These are phyloP conservation scores for Pituophis catenifer DNA, from an alignment of 2,113 vertebrate genomes.

Conservation along the genomic window DNA sequence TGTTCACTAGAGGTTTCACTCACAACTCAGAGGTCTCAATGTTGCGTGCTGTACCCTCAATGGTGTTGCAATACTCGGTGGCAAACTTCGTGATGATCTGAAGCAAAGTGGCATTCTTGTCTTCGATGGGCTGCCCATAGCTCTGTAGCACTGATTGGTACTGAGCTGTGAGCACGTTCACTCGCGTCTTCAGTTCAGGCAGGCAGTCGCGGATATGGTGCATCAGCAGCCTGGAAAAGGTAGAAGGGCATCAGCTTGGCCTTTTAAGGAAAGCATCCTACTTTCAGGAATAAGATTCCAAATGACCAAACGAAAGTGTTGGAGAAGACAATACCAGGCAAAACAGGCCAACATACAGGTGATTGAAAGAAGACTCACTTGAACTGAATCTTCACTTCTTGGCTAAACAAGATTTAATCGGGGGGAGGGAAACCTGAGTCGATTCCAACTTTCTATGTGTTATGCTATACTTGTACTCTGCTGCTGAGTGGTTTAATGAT, in stretches of 20 bases:
- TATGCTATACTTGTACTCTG: no score
- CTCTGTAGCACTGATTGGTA: constrained; percentile 74
- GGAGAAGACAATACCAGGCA: background rate
- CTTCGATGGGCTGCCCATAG: constrained; percentile 77
- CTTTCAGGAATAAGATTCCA: background rate
- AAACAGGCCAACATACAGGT: background rate
- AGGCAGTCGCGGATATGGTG: constrained; percentile 80
- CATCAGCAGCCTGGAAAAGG: constrained; percentile 67
- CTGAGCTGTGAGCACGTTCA: constrained; percentile 73
- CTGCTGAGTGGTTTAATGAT: background rate
- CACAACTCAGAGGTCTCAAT: constrained; percentile 81
- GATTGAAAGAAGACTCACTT: background rate
- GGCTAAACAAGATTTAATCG: background rate
- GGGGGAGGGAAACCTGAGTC: no score
- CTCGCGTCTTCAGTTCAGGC: constrained; percentile 75
- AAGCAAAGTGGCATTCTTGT: constrained; percentile 78
- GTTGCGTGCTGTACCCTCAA: constrained; percentile 76
- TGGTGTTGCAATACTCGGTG: constrained; percentile 79
- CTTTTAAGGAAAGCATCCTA: background rate
- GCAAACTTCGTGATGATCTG: constrained; percentile 83
- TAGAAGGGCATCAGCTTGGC: background rate
- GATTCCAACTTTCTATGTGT: background rate
- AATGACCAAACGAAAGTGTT: no score
- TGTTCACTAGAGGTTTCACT: constrained; percentile 33
- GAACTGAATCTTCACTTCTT: background rate